phyloP scores from a whole-genome alignment of 2,888 invertebrate genomes.

The Epistrophe eligans region DNA sequence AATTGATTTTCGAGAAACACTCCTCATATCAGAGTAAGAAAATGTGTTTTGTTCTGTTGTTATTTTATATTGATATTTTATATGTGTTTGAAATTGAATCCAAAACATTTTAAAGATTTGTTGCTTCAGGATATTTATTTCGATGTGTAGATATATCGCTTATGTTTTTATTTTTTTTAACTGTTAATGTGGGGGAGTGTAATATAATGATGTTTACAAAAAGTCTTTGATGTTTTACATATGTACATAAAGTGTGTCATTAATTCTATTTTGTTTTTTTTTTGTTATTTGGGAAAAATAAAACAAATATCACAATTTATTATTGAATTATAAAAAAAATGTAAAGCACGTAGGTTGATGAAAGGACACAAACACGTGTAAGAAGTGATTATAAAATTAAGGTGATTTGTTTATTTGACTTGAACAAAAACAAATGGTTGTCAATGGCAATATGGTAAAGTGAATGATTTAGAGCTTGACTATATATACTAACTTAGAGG shows the following conservation, averaged over 20 bases:
- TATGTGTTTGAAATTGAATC: background rate
- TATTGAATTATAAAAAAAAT: too few species aligned
- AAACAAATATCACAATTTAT: background rate
- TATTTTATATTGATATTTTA: background rate
- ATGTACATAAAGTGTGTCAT: background rate
- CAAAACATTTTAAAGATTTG: background rate
- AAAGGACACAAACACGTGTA: too few species aligned
- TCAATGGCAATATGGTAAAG: too few species aligned
- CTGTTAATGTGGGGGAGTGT: background rate
- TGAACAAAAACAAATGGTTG: too few species aligned
- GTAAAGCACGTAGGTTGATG: too few species aligned
- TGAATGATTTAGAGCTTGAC: too few species aligned
- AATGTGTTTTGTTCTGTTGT: background rate
- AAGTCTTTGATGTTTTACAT: conserved; percentile 8
- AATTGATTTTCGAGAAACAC: background rate
- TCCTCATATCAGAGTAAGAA: background rate
- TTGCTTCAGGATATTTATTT: background rate
- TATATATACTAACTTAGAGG: too few species aligned
- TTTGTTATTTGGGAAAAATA: background rate
- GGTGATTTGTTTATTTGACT: too few species aligned
- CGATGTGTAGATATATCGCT: background rate
- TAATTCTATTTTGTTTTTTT: background rate
- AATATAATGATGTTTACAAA: background rate
- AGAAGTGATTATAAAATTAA: background rate
- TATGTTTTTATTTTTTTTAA: background rate